These are phyloP conservation scores for Syrista parreyssii DNA, from an alignment of 2,888 invertebrate species.

Conservation along the genomic window DNA sequence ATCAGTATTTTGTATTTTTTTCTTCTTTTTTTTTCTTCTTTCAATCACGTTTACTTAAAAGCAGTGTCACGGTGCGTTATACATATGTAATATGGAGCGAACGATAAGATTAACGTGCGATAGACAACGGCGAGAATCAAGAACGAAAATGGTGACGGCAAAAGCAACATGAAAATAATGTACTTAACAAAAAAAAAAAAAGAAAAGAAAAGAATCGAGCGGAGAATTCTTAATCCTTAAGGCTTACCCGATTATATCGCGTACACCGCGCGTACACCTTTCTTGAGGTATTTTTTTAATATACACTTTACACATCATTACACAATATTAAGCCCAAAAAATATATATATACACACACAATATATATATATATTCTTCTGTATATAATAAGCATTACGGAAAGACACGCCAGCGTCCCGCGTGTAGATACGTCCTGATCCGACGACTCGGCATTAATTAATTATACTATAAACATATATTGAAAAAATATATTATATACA, in stretches of 20 bases:
- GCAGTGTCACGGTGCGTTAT: constrained; percentile 50
- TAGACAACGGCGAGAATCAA: neutral
- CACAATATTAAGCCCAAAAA: constrained; percentile 18
- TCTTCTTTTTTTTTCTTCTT: constrained; percentile 34
- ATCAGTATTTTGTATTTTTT: constrained; percentile 63
- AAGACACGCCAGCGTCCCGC: constrained; percentile 7
- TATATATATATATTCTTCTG: constrained; percentile 2
- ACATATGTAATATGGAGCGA: neutral
- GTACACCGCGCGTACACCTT: neutral
- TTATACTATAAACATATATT: constrained; percentile 29
- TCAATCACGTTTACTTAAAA: constrained; percentile 53
- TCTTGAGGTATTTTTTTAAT: constrained; percentile 14
- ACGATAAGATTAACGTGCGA: neutral
- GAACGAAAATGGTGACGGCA: neutral
- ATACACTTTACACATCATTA: constrained; percentile 20
- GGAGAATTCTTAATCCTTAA: constrained; percentile 26
- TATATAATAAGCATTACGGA: constrained; percentile 11
- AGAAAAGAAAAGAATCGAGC: constrained; percentile 34
- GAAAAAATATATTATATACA: constrained; percentile 2
- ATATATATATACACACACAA: constrained; percentile 7
- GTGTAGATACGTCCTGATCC: constrained; percentile 15
- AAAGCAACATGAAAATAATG: constrained; percentile 47
- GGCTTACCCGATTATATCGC: constrained; percentile 12
- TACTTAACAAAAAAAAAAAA: constrained; percentile 55
- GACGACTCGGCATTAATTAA: constrained; percentile 23